Conservation (phyloP, 2,113 vertebrate species). For the Cygnus atratus region DNA sequence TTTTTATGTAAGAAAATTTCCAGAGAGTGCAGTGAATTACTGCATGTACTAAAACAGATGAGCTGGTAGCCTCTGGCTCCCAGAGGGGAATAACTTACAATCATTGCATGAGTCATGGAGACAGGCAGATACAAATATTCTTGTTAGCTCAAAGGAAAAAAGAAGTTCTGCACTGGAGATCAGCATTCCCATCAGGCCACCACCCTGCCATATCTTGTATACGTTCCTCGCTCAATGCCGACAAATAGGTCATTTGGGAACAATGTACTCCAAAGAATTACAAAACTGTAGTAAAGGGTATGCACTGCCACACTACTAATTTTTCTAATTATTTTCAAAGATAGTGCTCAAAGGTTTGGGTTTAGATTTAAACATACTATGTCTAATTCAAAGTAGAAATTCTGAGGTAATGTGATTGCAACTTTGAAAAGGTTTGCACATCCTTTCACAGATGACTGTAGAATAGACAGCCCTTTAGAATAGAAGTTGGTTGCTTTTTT, state of each 20-base stretch:
- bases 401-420: not conserved
- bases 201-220: not conserved
- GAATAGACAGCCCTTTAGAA: not conserved
- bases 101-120: not conserved
- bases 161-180: not conserved
- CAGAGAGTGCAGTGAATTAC: not conserved
- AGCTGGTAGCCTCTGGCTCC: slow-evolving; percentile 3
- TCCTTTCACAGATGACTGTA: not conserved
- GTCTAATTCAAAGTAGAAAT: not conserved
- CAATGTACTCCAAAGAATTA: not conserved
- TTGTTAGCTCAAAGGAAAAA: not conserved
- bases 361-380: not conserved
- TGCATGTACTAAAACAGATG: not conserved
- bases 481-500: not conserved
- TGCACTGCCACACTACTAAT: not conserved
- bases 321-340: not conserved
- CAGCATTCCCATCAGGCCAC: slow-evolving; percentile 25
- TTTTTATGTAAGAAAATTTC: not conserved
- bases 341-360: not conserved
- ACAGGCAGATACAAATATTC: slow-evolving; percentile 2
- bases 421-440: not conserved
- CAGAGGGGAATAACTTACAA: not conserved
- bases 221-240: not conserved
- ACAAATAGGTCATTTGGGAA: not conserved
- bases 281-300: not conserved